Conservation (phyloP, 2,888 invertebrate genomes). For the Drosophila engyochracea region DNA sequence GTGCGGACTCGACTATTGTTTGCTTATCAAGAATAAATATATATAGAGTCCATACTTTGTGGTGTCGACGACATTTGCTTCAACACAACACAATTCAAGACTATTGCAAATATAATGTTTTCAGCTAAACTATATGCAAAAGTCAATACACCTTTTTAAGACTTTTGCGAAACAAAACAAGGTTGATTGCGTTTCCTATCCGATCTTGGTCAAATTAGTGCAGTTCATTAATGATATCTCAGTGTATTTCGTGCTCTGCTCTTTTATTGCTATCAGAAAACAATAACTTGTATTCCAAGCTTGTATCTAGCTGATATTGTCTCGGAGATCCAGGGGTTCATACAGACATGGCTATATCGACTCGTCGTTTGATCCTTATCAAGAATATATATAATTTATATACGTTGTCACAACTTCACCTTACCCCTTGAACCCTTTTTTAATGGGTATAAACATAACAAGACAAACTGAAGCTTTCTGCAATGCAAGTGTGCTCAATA, state of each 20-base stretch:
- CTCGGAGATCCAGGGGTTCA: not conserved
- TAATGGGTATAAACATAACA: not conserved
- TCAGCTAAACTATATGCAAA: not conserved
- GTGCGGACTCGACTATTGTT: no score
- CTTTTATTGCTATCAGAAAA: no score
- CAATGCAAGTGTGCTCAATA: slow-evolving; percentile 19
- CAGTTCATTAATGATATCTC: not conserved
- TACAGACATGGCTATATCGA: not conserved
- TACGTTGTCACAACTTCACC: not conserved
- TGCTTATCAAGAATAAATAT: not conserved
- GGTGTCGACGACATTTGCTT: no score
- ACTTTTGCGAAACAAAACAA: no score
- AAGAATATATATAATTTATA: not conserved
- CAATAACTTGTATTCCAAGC: not conserved
- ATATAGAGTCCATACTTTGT: not conserved
- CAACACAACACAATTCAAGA: not conserved
- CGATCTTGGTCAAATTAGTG: no score
- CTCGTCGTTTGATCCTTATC: not conserved
- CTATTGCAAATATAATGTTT: not conserved
- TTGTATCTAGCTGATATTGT: not conserved
- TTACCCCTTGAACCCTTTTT: not conserved
- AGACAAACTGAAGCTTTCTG: not conserved
- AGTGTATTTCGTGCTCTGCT: not conserved
- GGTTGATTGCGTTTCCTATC: no score
- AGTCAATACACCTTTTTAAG: not conserved